phyloP scores from a whole-genome alignment of 30 jellyfish, hydroid and myxozoan species.

The Mastigias papua region DNA sequence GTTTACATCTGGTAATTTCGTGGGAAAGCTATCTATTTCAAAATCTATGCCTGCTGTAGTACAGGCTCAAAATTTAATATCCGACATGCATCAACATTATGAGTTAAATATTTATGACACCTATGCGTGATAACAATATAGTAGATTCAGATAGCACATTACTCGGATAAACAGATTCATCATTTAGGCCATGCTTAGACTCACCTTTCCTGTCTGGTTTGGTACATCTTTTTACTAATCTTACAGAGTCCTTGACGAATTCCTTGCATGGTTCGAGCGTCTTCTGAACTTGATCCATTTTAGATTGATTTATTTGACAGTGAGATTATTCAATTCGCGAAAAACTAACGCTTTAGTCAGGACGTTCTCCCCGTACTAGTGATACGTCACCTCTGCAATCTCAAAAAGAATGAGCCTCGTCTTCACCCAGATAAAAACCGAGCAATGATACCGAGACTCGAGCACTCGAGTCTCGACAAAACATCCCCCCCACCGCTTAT shows the following conservation, averaged over 20 bases:
- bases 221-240: conserved; percentile 94
- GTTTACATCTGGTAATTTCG: too few species aligned
- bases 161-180: too few species aligned
- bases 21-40: too few species aligned
- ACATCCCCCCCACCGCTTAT: too few species aligned
- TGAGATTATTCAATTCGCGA: background rate
- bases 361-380: background rate
- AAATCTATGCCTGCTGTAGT: too few species aligned
- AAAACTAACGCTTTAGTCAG: background rate
- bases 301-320: background rate
- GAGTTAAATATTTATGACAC: too few species aligned
- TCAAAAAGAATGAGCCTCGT: conserved; percentile 37
- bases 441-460: too few species aligned
- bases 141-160: too few species aligned
- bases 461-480: too few species aligned
- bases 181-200: conserved; percentile 7
- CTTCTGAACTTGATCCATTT: conserved; percentile 96
- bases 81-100: too few species aligned
- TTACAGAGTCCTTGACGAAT: conserved; percentile 92
- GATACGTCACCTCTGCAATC: conserved; percentile 65
- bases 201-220: conserved; percentile 98
- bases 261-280: conserved; percentile 98
- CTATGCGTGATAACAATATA: too few species aligned
- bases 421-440: background rate
- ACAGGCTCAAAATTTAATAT: too few species aligned